Conservation (phyloP, 2,888 invertebrate genomes). For the Coremacera marginata region DNA sequence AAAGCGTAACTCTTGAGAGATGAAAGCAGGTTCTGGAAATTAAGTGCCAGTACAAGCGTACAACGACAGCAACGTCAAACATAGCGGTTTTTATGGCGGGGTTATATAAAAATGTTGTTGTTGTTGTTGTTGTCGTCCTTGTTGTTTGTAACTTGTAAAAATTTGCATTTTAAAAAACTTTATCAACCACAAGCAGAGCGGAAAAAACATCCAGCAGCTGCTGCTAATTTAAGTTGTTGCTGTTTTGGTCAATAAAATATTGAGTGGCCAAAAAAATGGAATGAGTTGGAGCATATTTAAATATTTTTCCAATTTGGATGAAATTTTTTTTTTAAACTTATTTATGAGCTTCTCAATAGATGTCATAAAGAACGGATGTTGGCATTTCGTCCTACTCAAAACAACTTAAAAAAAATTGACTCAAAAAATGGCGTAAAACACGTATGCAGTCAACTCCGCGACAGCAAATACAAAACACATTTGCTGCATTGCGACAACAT, state of each 20-base stretch:
- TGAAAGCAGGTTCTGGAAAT: conserved; percentile 13
- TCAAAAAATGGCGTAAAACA: neutral
- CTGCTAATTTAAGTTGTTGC: conserved; percentile 16
- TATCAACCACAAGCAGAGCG: conserved; percentile 10
- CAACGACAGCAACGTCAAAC: neutral
- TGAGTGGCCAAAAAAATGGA: neutral
- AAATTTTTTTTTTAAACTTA: neutral
- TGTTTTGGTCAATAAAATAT: conserved; percentile 28
- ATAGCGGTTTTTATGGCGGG: conserved; percentile 9
- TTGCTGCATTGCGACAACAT: conserved; percentile 34
- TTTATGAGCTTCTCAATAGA: conserved; percentile 10
- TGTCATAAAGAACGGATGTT: conserved; percentile 40
- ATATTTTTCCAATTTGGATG: neutral
- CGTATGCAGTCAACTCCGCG: conserved; percentile 19
- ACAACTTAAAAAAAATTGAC: neutral
- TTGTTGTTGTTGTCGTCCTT: neutral
- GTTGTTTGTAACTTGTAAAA: neutral
- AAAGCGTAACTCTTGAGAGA: conserved; percentile 23
- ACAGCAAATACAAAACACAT: too few relatives aligned
- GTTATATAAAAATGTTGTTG: neutral
- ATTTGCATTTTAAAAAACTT: conserved; percentile 31
- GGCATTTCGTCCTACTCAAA: conserved; percentile 35
- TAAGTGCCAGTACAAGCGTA: neutral
- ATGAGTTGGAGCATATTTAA: neutral
- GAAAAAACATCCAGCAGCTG: neutral